Base-by-base conservation (phyloP, 2,888 invertebrate species). In the Prosapia bicincta region DNA sequence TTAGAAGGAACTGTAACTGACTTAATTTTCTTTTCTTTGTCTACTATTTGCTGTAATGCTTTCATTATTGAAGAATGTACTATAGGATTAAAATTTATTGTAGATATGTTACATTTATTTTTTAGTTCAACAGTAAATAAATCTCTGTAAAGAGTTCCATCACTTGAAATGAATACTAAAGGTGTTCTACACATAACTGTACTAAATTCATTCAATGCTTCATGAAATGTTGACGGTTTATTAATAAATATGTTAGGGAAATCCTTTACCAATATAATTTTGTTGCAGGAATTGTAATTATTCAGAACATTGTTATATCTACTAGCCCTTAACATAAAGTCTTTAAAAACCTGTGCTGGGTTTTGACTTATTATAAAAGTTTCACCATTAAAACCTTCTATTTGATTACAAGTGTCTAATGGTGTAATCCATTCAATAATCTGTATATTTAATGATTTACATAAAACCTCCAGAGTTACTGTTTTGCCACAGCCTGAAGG, bases 401-500 rank as follows among this genome's bases (percentile, higher is more conserved):
- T 3, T 20, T 54, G 2, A 9, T 54, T 10, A 54, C 54, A 54
- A 54, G 89, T 89, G 84, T 93, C 93, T 10, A 91, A 81, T 5
- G 96, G 95, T 81, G 93, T 95, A 26, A 91, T 89, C 96, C 96
- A 97, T 85, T 96, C 96, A 32, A 89, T 86, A 38, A 93, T 82
- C 80, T 89, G 88, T 32, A 89, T 85, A 28, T 87, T 86, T 78
- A 91, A 84, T 80, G 91, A 89, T 74, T 88, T 86, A 38, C 93
- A 92, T 10, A 96, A 80, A 9, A 90, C 87, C 76, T 87, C 88
- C 0, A 96, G 81, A 0, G 94, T 90, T 0, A 90, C 88, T 0
- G 95, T 93, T 86, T 97, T 97, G 0, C 95, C 96, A 83, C 90
- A 89, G 0, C 97, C 97, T 0, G 95, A 89, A 25, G 96, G 94